Base-by-base conservation (phyloP, 2,113 vertebrate genomes). In the Cisticola juncidis region DNA sequence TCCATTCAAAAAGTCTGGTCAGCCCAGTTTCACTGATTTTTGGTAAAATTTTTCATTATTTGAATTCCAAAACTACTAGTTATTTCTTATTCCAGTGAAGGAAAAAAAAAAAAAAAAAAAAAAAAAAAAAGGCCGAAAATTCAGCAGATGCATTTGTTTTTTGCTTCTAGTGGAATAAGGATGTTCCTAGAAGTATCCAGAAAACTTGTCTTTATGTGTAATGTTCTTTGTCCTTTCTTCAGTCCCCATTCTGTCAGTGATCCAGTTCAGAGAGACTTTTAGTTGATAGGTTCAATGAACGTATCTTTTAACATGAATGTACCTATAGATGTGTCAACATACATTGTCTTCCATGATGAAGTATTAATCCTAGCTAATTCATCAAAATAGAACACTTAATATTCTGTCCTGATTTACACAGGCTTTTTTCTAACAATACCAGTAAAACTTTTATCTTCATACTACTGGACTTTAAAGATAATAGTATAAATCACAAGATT, bases 331-430 rank as follows among this genome's bases (percentile, higher is more conserved):
- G 24, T 86, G 42, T n/a, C 68, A 88, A 69, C 35, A 86, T 64
- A 44, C 53, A 82, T 23, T 78, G 44, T 80, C 61, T 95, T 93
- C 48, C 28, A 50, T 50, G 45, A 78, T 16, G 70, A 80, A 13
- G 7, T 94, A 90, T 96, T 96, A 96, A 96, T 97, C 50, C 35
- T 78, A 81, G 31, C 60, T 92, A 95, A 95, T 85, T 54, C 45
- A 76, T 93, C 79, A 92, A 95, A 92, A 88, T 62, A 88, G 33
- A 80, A 69, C 61, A 82, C 47, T 90, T 94, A 88, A 36, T 73
- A 93, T 81, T 95, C 31, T 95, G 14, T 84, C 48, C 11, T 82
- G 47, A 90, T 92, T 90, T 82, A 71, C 21, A 53, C 5, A 2
- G 13, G 4, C 23, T 36, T 42, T 53, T 96, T 68, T 70, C 40